Base-by-base conservation (phyloP, 2,113 vertebrate species). In the Urocynchramus pylzowi region DNA sequence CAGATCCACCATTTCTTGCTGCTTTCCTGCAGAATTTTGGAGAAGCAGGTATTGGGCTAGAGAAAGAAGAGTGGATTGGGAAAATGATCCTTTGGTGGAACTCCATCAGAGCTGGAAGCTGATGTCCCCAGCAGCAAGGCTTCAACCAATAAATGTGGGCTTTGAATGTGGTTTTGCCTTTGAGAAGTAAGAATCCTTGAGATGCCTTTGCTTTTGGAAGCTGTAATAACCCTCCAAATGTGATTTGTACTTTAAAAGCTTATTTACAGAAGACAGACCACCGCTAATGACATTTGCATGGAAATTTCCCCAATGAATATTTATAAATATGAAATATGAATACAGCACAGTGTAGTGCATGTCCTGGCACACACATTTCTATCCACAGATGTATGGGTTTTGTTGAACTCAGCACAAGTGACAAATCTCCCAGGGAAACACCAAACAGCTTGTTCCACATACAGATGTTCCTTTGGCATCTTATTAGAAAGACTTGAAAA, bases 401-500 rank as follows among this genome's bases (percentile, higher is more conserved):
- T 92, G 59, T 83, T 88, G 96, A 67, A 79, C 85, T 97, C 84
- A 71, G 87, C 95, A 90, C 5, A 93, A 91, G 57, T 92, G 71
- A 59, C 31, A 94, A 14, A 78, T 91, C 95, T 97, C 96, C 89
- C 6, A 19, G 56, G 94, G 67, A 87, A 96, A 86, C 65, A 92
- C 84, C 83, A 64, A 96, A 59, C 57, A 86, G 76, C 61, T 96
- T 89, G 63, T 87, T 97, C 86, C 47, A 70, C 87, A 68, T 94
- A 80, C 69, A 96, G 84, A 83, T 96, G 93, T 85, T 89, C 84
- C 85, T 96, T 96, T 97, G 84, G 87, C 65, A 94, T 94, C 91
- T 84, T 97, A 93, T 95, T 93, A 97, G 56, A 60, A 92, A 93
- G 91, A 71, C 91, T 95, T 53, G 83, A 80, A 92, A 97, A 95